Evolutionary conservation across 30 jellyfish, hydroid and myxozoan species (phyloP).

Genomic region (Aurelia aurita): DNA sequence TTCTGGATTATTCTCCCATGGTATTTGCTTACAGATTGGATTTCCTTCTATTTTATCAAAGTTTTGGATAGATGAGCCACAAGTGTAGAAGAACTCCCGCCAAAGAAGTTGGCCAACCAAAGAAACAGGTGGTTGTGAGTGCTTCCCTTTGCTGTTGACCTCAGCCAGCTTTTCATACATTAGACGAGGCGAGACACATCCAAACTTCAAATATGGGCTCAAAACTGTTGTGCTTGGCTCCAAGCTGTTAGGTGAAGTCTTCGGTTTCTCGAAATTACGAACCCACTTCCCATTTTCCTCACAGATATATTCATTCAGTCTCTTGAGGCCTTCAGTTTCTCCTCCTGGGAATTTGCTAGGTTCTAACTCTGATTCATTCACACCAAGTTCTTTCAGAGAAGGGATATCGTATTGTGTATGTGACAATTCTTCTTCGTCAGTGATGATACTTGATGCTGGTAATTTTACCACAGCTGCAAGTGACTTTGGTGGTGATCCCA

Average conservation of each 20-base stretch:
- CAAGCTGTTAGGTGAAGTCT: conserved; percentile 69
- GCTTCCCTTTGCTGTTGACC: conserved; percentile 53
- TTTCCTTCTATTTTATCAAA: conserved; percentile 68
- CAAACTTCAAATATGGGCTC: conserved; percentile 76
- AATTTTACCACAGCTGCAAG: conserved; percentile 4
- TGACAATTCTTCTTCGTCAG: background rate
- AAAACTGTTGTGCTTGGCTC: conserved; percentile 78
- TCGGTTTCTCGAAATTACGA: conserved; percentile 69
- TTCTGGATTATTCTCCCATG: conserved; percentile 56
- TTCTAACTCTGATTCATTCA: conserved; percentile 9
- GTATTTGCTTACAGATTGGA: conserved; percentile 60
- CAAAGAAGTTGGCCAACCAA: conserved; percentile 69
- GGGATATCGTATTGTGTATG: conserved; percentile 45
- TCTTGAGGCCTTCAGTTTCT: conserved; percentile 63
- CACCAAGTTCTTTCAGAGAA: conserved; percentile 53
- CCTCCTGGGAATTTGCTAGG: conserved; percentile 69
- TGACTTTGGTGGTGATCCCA: conserved; percentile 70
- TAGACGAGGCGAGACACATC: conserved; percentile 69
- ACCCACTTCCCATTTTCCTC: conserved; percentile 64
- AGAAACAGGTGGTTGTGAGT: conserved; percentile 77
- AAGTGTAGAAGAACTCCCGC: conserved; percentile 68
- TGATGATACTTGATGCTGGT: conserved; percentile 16
- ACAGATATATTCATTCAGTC: conserved; percentile 40
- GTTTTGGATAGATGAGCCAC: conserved; percentile 54
- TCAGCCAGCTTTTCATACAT: conserved; percentile 52